Percentiles rank a stretch among this genome's conserved stretches.
These are phyloP conservation scores for Rallus limicola DNA, from an alignment of 2,113 vertebrate species.

Conservation along the genomic window DNA sequence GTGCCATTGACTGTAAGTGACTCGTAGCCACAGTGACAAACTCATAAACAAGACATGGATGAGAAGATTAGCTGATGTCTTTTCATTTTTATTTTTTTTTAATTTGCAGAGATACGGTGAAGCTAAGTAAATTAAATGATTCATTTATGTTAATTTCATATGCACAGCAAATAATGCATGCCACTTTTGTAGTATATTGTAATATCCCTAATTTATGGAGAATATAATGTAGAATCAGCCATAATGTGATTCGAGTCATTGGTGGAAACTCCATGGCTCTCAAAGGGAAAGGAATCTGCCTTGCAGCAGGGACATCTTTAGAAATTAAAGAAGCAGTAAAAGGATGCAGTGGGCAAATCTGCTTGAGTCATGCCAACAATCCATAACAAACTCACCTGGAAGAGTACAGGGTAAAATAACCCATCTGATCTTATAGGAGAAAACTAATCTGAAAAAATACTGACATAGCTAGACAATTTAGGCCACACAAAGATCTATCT, in stretches of 20 bases:
- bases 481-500: background rate
- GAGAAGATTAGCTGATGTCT: background rate
- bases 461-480: background rate
- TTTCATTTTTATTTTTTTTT: background rate
- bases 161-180: background rate
- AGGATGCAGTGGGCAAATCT: background rate
- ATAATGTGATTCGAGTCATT: background rate
- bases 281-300: background rate
- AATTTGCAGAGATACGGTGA: background rate
- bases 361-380: background rate
- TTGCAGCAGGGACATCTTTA: background rate
- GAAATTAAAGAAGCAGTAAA: background rate
- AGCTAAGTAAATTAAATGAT: constrained; percentile 16
- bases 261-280: background rate
- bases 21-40: background rate
- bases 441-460: background rate
- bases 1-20: background rate
- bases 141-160: constrained; percentile 1
- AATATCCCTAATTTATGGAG: background rate
- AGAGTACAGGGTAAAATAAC: background rate
- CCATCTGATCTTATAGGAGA: background rate
- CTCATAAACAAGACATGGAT: constrained; percentile 6
- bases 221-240: background rate
- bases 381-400: background rate
- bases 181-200: background rate